A percentile compares a stretch with the other conserved stretches of the same genome.
phyloP scores from a whole-genome alignment of 2,888 invertebrate species.

The Microctonus brassicae region DNA sequence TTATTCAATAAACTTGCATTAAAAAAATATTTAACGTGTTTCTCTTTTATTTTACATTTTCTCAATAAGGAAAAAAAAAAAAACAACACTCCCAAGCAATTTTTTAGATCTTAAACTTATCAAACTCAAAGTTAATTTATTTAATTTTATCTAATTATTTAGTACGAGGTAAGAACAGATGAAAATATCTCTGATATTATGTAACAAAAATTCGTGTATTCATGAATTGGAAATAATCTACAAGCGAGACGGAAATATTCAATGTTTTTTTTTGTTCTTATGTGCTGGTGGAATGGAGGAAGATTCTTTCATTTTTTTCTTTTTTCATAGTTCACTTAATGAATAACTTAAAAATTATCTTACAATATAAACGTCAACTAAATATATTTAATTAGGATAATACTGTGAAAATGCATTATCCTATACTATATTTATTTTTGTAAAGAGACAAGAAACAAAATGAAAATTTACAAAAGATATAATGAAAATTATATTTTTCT shows the following conservation, averaged over 20 bases:
- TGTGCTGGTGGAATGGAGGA: slow-evolving; percentile 45
- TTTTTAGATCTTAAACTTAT: background rate
- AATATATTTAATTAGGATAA: slow-evolving; percentile 17
- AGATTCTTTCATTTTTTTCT: slow-evolving; percentile 37
- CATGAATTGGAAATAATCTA: slow-evolving; percentile 45
- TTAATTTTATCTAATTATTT: background rate
- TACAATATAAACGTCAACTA: slow-evolving; percentile 13
- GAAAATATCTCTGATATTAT: slow-evolving; percentile 19
- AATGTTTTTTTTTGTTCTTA: slow-evolving; percentile 37
- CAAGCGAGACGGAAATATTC: slow-evolving; percentile 48
- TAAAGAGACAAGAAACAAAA: slow-evolving; percentile 16
- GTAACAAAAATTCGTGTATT: slow-evolving; percentile 51
- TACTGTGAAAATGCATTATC: slow-evolving; percentile 41
- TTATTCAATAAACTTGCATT: slow-evolving; percentile 30
- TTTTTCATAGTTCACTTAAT: slow-evolving; percentile 20
- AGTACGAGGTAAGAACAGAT: background rate
- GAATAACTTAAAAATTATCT: slow-evolving; percentile 12
- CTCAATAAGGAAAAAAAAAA: background rate
- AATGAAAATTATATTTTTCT: background rate
- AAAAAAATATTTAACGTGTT: background rate
- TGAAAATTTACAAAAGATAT: slow-evolving; percentile 10
- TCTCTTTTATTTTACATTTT: background rate
- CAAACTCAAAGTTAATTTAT: background rate
- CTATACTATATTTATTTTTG: background rate
- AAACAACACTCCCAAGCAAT: background rate